Evolutionary conservation across 2,888 invertebrate species (phyloP), one percentile per base, ranked within the genome.

Genomic region (Calameuta pallipes): DNA sequence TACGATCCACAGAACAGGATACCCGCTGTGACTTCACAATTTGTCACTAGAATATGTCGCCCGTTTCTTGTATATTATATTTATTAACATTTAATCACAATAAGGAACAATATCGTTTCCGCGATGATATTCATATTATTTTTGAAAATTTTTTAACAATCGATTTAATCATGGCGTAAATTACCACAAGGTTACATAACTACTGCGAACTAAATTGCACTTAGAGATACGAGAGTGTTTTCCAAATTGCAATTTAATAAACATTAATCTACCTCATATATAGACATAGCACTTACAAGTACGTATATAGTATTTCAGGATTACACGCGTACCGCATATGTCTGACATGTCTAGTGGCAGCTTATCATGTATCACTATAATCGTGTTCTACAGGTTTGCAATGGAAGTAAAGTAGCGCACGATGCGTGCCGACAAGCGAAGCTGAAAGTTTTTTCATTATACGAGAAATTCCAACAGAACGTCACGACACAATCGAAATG

Each of bases 311-410:
- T 71, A 71, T 34, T 71, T 23, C 33, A 23, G 33, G 31, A 71
- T 71, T 71, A 71, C 71, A 71, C 71, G 71, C 71, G 71, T 34
- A 34, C 31, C 33, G 34, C 12, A 71, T 71, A 34, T 31, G 71
- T 31, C 31, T 31, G 71, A 71, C 71, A 2, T 33, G 33, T 71
- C 31, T 31, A 71, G 71, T 71, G 31, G 71, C 33, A 31, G 9
- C 71, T 71, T 71, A 71, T 33, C 71, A 34, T 12, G 71, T 71
- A 71, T 56, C 56, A 23, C 23, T 56, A 2, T 56, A 56, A 56
- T 23, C 56, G 56, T 56, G 23, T 56, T 56, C 4, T 56, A 23
- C 56, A 23, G 56, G 23, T 9, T 56, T 56, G 56, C 56, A 56
- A 56, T 56, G 23, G 56, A 56, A 56, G 56, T 56, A 56, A 56